phyloP scores from a whole-genome alignment of 2,888 invertebrate genomes.

The Agrotis segetum region DNA sequence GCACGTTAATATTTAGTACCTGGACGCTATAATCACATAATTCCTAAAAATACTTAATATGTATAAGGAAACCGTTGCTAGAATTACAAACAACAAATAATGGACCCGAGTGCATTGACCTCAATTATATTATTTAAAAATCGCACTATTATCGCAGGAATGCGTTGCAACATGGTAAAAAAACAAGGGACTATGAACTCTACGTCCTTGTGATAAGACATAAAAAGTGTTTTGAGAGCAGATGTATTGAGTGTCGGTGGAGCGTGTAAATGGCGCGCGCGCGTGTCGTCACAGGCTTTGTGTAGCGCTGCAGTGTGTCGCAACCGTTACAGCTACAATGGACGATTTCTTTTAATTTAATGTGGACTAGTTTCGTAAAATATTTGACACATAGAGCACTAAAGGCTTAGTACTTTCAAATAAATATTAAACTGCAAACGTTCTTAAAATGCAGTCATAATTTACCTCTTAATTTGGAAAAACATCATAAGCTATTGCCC shows the following conservation, averaged over 20 bases:
- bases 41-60: conserved; percentile 39
- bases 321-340: conserved; percentile 48
- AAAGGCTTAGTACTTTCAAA: too few relatives aligned
- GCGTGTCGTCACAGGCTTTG: conserved; percentile 63
- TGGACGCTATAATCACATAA: background rate
- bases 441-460: too few relatives aligned
- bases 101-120: conserved; percentile 51
- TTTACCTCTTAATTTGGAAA: too few relatives aligned
- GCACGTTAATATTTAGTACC: background rate
- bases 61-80: background rate
- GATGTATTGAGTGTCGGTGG: conserved; percentile 59
- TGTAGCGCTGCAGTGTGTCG: conserved; percentile 54
- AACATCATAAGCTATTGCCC: too few relatives aligned
- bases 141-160: conserved; percentile 53
- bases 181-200: conserved; percentile 68
- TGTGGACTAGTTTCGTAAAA: conserved; percentile 53
- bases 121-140: conserved; percentile 55
- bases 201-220: conserved; percentile 62
- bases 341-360: conserved; percentile 51
- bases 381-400: too few relatives aligned
- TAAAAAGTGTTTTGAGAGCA: conserved; percentile 53
- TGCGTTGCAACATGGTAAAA: conserved; percentile 44
- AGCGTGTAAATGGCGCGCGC: conserved; percentile 73
- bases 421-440: too few relatives aligned
- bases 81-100: conserved; percentile 22